Conservation (phyloP, 2,113 vertebrate species). For the Lipotes vexillifer region DNA sequence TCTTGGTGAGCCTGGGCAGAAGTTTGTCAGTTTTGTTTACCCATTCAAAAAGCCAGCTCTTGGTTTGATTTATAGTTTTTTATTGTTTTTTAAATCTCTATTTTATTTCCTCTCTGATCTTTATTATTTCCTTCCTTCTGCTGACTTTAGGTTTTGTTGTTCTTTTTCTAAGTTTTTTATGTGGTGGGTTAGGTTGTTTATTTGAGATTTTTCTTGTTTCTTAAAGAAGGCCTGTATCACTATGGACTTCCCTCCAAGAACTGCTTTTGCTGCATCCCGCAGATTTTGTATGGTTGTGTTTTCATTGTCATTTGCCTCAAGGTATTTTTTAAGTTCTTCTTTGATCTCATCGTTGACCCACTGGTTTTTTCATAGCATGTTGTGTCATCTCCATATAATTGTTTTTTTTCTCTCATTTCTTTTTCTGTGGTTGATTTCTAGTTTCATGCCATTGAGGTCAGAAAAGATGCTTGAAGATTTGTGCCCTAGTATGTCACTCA, state of each 20-base stretch:
- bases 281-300: too few relatives aligned
- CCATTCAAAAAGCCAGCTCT: not conserved
- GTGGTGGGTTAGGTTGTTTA: too few relatives aligned
- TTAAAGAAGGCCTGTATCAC: too few relatives aligned
- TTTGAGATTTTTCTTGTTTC: too few relatives aligned
- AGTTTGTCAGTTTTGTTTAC: not conserved
- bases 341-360: not conserved
- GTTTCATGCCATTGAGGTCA: not conserved
- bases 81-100: not conserved
- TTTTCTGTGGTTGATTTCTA: not conserved
- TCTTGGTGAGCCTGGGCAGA: not conserved
- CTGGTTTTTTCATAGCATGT: not conserved
- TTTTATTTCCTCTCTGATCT: not conserved
- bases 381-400: not conserved
- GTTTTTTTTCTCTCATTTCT: not conserved
- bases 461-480: not conserved
- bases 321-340: not conserved
- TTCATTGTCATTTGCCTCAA: not conserved
- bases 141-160: not conserved
- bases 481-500: too few relatives aligned
- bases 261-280: too few relatives aligned
- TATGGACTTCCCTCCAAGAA: too few relatives aligned
- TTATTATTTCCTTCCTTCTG: not conserved
- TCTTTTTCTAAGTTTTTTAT: not conserved
- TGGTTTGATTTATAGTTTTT: not conserved